Evolutionary conservation across 1,140 invertebrate genomes (phyloP).

Genomic region (Ceratina japonica): DNA sequence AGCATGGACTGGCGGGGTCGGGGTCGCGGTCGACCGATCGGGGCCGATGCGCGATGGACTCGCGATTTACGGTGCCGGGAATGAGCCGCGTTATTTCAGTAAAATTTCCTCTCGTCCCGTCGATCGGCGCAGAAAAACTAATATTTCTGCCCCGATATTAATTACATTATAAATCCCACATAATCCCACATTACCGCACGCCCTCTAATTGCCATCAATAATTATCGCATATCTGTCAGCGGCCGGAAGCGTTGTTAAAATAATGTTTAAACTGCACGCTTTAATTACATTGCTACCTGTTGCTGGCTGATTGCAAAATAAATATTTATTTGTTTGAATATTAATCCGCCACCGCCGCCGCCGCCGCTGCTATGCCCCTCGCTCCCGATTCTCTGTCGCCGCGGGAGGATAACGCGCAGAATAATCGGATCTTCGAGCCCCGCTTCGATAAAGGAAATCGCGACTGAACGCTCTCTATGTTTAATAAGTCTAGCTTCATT

Average conservation of each 20-base stretch:
- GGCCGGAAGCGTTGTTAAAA: constrained; percentile 59
- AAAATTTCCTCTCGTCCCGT: constrained; percentile 55
- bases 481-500: background rate
- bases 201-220: constrained; percentile 66
- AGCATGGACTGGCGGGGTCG: constrained; percentile 13
- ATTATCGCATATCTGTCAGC: constrained; percentile 65
- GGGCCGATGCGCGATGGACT: constrained; percentile 26
- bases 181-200: constrained; percentile 63
- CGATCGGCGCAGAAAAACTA: constrained; percentile 63
- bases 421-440: constrained; percentile 31
- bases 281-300: constrained; percentile 67
- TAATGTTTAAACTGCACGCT: constrained; percentile 66
- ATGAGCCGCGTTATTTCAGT: constrained; percentile 59
- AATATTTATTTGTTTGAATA: constrained; percentile 68
- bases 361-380: constrained; percentile 19
- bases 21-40: background rate
- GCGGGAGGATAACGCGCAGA: constrained; percentile 15
- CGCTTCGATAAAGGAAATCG: background rate
- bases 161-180: constrained; percentile 67
- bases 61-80: constrained; percentile 39
- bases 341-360: constrained; percentile 55
- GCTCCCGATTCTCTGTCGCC: background rate
- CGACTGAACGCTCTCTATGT: background rate
- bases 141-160: constrained; percentile 63
- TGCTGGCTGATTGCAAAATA: constrained; percentile 66